Evolutionary conservation across 2,113 vertebrate genomes (phyloP).

Genomic region (Chascanopsetta lugubris): DNA sequence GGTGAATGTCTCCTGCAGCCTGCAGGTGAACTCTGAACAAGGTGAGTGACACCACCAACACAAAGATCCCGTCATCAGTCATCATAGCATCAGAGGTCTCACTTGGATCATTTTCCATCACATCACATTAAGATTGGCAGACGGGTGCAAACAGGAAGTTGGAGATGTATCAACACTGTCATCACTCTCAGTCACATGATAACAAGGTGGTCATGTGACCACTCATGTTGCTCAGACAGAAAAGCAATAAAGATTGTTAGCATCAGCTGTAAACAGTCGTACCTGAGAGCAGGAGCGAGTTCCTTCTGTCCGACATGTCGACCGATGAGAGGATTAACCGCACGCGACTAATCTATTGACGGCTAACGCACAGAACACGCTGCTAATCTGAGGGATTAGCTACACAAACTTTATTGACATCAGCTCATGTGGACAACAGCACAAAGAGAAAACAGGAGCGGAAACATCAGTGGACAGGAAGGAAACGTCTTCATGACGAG

Average conservation of each 20-base stretch:
- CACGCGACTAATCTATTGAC: constrained; percentile 21
- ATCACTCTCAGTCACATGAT: background rate
- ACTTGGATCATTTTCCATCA: no score
- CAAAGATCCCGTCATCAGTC: no score
- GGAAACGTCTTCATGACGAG: background rate
- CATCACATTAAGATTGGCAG: no score
- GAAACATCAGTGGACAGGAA: background rate
- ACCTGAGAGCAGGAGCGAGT: constrained; percentile 43
- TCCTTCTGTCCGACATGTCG: constrained; percentile 31
- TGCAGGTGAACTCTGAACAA: no score
- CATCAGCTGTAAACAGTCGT: background rate
- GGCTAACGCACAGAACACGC: constrained; percentile 19
- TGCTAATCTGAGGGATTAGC: constrained; percentile 56
- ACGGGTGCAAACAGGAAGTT: background rate
- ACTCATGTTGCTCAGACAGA: no score
- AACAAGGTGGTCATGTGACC: background rate
- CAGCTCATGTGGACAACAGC: background rate
- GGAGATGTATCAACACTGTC: background rate
- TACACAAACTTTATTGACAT: constrained; percentile 50
- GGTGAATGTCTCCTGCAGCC: no score
- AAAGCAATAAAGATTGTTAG: no score
- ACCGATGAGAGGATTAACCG: constrained; percentile 33
- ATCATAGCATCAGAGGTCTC: no score
- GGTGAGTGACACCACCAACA: no score
- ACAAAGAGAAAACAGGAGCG: background rate